Conservation (phyloP, 2,797 vertebrate species). For the Euphonia xanthogaster region DNA sequence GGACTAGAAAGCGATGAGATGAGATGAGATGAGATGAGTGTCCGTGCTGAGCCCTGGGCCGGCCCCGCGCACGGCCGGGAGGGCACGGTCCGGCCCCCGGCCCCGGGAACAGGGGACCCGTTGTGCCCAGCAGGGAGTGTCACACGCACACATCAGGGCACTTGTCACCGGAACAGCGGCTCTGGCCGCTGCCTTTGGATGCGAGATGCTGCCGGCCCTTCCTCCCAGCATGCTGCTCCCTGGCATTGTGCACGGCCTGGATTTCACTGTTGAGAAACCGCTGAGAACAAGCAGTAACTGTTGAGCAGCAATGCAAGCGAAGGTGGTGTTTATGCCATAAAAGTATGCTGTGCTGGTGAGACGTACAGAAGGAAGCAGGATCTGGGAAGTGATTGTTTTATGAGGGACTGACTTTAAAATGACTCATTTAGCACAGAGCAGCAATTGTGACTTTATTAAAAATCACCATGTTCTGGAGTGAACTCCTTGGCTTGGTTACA, state of each 20-base stretch:
- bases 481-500: not conserved
- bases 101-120: not conserved
- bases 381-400: conserved; percentile 53
- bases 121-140: not conserved
- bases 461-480: conserved; percentile 23
- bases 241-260: not conserved
- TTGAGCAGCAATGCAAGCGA: not conserved
- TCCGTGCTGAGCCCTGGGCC: not conserved
- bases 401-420: conserved; percentile 54
- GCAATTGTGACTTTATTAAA: conserved; percentile 58
- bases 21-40: not conserved
- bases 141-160: not conserved
- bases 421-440: conserved; percentile 61
- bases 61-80: accelerated
- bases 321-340: conserved; percentile 17
- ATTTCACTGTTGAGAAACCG: not conserved
- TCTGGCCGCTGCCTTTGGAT: not conserved
- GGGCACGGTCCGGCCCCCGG: accelerated
- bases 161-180: not conserved
- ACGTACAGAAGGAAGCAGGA: conserved; percentile 28
- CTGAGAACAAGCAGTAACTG: conserved; percentile 15
- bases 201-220: not conserved
- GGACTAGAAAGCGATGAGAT: not conserved
- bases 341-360: conserved; percentile 16
- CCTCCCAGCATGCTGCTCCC: not conserved